Evolutionary conservation across 2,888 invertebrate genomes (phyloP).

Genomic region (Rhagium mordax): DNA sequence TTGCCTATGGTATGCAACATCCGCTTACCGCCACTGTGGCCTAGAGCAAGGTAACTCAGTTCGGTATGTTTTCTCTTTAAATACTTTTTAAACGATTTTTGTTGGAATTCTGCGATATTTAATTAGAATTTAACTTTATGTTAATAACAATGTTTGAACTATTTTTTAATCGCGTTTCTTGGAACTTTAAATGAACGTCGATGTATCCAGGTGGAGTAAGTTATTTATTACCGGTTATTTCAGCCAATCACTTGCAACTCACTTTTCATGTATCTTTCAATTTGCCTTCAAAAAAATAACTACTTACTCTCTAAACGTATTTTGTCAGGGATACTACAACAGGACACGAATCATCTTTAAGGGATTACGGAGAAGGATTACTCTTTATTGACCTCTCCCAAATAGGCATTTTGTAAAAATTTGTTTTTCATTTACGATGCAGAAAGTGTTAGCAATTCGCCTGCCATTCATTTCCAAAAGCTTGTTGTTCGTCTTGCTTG

Average conservation of each 20-base stretch:
- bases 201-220: no score
- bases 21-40: constrained; percentile 27
- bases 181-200: not conserved
- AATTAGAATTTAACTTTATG: constrained; percentile 15
- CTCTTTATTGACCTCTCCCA: no score
- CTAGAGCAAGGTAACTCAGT: constrained; percentile 33
- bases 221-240: not conserved
- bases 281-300: not conserved
- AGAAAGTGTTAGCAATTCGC: no score
- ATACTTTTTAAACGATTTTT: constrained; percentile 21
- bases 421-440: no score
- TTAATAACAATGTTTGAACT: constrained; percentile 18
- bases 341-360: no score
- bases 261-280: not conserved
- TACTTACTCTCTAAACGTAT: not conserved
- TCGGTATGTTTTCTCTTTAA: constrained; percentile 10
- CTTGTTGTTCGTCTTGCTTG: no score
- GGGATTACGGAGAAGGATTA: no score
- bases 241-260: not conserved
- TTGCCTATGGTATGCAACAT: constrained; percentile 28
- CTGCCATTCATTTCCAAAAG: no score
- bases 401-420: no score
- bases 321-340: no score
- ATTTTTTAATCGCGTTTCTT: constrained; percentile 5
- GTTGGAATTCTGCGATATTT: constrained; percentile 17